Percentiles rank a stretch among this genome's conserved stretches.
These are phyloP conservation scores for Eublepharis macularius DNA, from an alignment of 2,113 vertebrate species.

Conservation along the genomic window DNA sequence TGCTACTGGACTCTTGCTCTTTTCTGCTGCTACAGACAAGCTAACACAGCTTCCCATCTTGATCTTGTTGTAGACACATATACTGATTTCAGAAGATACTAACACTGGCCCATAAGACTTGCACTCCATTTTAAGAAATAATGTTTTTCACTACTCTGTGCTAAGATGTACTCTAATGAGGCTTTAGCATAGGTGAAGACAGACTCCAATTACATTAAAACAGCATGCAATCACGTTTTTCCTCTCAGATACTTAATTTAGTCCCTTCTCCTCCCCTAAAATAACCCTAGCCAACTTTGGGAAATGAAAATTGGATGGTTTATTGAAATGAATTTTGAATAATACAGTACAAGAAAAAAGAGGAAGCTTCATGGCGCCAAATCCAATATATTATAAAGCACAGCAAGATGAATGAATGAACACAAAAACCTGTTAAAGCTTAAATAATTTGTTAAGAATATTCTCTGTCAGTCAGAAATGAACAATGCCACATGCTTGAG, in stretches of 20 bases:
- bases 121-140: neutral
- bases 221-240: neutral
- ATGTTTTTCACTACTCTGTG: neutral
- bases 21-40: too few relatives aligned
- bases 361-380: conserved; percentile 6
- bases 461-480: conserved; percentile 1
- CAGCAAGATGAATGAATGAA: neutral
- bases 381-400: neutral
- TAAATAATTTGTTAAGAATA: conserved; percentile 8
- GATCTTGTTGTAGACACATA: neutral
- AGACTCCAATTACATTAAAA: conserved; percentile 17
- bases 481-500: neutral
- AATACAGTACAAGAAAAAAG: neutral
- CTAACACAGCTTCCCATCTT: too few relatives aligned
- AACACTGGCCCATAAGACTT: neutral
- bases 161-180: neutral
- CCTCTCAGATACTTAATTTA: conserved; percentile 18
- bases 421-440: neutral
- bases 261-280: neutral
- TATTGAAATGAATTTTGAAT: conserved; percentile 27
- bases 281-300: neutral
- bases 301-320: conserved; percentile 9
- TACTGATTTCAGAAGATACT: neutral
- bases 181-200: neutral
- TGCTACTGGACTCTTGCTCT: too few relatives aligned